Conservation (phyloP, 2,113 vertebrate genomes). For the Ramphastos sulfuratus region DNA sequence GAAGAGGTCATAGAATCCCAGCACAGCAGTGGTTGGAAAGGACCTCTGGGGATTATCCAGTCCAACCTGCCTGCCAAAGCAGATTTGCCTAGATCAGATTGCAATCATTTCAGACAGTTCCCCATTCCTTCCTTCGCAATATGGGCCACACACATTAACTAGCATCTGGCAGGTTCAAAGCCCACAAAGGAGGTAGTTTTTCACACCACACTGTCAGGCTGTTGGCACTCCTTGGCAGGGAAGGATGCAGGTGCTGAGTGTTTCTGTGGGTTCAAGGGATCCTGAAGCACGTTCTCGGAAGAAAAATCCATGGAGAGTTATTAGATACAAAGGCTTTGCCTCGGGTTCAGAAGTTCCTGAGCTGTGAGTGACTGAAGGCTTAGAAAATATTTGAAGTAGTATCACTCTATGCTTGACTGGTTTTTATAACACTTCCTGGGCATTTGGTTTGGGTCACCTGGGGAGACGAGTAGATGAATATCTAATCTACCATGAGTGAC, state of each 20-base stretch:
- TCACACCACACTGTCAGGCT: neutral
- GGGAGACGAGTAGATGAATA: neutral
- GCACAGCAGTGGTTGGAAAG: too few species aligned
- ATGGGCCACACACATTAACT: neutral
- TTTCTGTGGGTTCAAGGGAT: neutral
- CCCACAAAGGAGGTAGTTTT: neutral
- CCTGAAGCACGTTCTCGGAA: neutral
- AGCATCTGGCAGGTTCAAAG: accelerated
- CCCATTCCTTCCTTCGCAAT: neutral
- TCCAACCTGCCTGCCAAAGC: too few species aligned
- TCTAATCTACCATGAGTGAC: neutral
- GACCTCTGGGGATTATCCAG: too few species aligned
- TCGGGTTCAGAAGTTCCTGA: neutral
- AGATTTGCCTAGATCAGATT: neutral
- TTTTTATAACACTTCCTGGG: neutral
- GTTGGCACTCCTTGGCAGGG: neutral
- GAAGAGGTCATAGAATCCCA: neutral
- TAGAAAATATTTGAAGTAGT: neutral
- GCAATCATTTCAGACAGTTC: neutral
- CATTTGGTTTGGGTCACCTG: neutral
- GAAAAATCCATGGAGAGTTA: neutral
- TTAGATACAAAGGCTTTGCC: neutral
- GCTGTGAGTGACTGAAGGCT: neutral
- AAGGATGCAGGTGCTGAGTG: neutral
- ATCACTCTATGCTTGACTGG: neutral